phyloP scores from a whole-genome alignment of 2,113 vertebrate species.

The Hyla sarda region DNA sequence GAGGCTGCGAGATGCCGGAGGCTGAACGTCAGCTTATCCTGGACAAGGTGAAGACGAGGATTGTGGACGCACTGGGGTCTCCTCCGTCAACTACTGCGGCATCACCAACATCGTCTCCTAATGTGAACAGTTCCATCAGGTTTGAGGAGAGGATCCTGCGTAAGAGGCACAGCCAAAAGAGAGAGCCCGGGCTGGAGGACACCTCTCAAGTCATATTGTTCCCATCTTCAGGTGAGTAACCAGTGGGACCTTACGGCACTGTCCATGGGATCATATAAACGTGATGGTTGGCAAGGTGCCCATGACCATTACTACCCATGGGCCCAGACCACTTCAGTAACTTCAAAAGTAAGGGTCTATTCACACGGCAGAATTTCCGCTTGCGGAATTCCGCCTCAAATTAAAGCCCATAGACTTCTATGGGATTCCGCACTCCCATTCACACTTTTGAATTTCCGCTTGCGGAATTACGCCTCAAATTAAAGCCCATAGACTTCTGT shows the following conservation, averaged over 20 bases:
- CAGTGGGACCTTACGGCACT: neutral
- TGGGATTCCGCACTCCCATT: too few relatives aligned
- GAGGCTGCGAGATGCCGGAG: conserved; percentile 45
- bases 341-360: too few relatives aligned
- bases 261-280: neutral
- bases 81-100: neutral
- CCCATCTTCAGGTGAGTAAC: conserved; percentile 81
- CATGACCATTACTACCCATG: neutral
- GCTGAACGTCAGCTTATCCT: conserved; percentile 26
- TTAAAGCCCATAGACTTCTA: too few relatives aligned
- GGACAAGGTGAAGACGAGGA: conserved; percentile 72
- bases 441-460: too few relatives aligned
- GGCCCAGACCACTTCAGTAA: neutral
- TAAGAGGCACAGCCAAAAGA: conserved; percentile 63
- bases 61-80: conserved; percentile 73
- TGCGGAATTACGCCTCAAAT: too few relatives aligned
- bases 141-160: conserved; percentile 64
- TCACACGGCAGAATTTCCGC: too few relatives aligned
- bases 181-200: conserved; percentile 64
- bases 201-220: conserved; percentile 85
- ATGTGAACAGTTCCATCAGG: conserved; percentile 56
- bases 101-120: neutral
- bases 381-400: too few relatives aligned
- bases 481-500: too few relatives aligned
- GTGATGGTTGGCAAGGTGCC: neutral